phyloP scores from a whole-genome alignment of 1,140 invertebrate species.

The Plodia interpunctella region DNA sequence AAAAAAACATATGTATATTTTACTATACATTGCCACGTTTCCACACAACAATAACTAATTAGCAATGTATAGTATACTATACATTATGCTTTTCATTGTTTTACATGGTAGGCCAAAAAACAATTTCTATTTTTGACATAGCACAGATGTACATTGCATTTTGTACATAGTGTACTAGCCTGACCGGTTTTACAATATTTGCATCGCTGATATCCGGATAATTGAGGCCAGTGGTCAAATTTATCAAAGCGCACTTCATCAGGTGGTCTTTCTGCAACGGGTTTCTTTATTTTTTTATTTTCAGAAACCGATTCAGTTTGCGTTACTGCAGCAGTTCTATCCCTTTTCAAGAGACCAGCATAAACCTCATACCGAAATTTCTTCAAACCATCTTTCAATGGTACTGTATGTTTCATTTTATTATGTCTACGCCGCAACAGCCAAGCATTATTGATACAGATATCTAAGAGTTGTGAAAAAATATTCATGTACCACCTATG shows the following conservation, averaged over 20 bases:
- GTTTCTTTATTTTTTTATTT: slow-evolving; percentile 9
- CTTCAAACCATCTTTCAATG: too few species aligned
- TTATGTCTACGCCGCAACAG: slow-evolving; percentile 22
- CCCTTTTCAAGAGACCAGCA: background rate
- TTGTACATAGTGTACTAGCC: slow-evolving; percentile 22
- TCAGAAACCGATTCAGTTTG: slow-evolving; percentile 3
- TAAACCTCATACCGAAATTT: too few species aligned
- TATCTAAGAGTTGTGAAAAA: slow-evolving; percentile 35
- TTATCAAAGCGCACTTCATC: slow-evolving; percentile 21
- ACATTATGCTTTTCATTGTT: too few species aligned
- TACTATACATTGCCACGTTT: too few species aligned
- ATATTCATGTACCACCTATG: slow-evolving; percentile 33
- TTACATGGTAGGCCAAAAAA: slow-evolving; percentile 14
- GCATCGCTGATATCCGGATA: slow-evolving; percentile 19
- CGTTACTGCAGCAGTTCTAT: background rate
- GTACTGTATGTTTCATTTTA: too few species aligned
- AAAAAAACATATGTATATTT: too few species aligned
- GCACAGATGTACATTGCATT: slow-evolving; percentile 25
- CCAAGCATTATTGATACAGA: slow-evolving; percentile 28
- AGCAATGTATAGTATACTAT: too few species aligned
- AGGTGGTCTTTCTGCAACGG: slow-evolving; percentile 17
- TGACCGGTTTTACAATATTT: slow-evolving; percentile 23
- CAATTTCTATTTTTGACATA: slow-evolving; percentile 20
- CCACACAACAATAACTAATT: too few species aligned
- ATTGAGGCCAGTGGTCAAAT: slow-evolving; percentile 19